Evolutionary conservation across 2,888 invertebrate species (phyloP), one percentile per base, ranked within the genome.

Genomic region (Nipponacmea schrenckii): DNA sequence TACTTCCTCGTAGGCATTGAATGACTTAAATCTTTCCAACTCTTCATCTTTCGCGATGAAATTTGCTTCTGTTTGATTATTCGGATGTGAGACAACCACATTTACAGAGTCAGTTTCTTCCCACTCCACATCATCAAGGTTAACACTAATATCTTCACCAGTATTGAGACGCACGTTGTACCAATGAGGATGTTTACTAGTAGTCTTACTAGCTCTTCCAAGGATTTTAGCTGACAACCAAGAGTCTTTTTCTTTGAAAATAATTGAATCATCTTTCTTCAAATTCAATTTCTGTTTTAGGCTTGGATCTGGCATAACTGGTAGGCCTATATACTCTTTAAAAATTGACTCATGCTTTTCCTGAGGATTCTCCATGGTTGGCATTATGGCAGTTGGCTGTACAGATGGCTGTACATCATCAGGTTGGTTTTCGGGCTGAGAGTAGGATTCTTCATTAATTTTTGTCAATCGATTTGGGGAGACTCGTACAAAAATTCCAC

Each of bases 1-100:
- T 17, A 62, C 62, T 44, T 69, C 69, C 69, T 74, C 72, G 67
- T 77, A 77, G 45, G 72, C 74, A 12, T 72, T 50, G 62, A 74
- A 70, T 2, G 69, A 20, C 62, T 62, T 68, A 31, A 75, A 39
- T 46, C 74, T 76, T 27, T 72, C 45, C 14, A 77, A 45, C 67
- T 77, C 74, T 46, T 44, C 48, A 26, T 64, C 31, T 72, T 74
- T 74, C 20, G 77, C 73, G n/a, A 31, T 17, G 4, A 44, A 17
- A 45, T 27, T 50, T 17, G 46, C 63, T 12, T 48, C 64, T 17
- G 17, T 20, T 27, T 27, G 44, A 24, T 69, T n/a, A 48, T 48
- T 48, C n/a, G 48, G 48, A 17, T 48, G 14, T n/a, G n/a, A 17
- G n/a, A n/a, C n/a, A 17, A 48, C 48, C 14, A 48, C 48, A 48